These are phyloP conservation scores for Orchestia grillus DNA, from an alignment of 1,140 invertebrate genomes.

Conservation along the genomic window DNA sequence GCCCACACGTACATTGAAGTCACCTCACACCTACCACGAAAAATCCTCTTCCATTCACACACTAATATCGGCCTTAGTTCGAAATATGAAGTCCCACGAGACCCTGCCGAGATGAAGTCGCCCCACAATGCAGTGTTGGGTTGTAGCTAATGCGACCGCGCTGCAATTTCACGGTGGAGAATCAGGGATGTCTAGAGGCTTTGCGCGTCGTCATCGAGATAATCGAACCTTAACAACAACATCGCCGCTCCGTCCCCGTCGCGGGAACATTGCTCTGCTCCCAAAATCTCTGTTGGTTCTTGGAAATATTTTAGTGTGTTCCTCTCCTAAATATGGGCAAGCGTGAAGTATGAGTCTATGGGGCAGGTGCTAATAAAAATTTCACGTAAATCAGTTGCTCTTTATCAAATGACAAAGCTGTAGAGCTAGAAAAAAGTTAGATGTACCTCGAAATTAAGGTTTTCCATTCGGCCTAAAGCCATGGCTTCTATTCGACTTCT, in stretches of 20 bases:
- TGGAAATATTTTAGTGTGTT: not conserved
- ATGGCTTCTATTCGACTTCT: too few species aligned
- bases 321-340: too few species aligned
- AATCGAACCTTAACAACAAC: not conserved
- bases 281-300: not conserved
- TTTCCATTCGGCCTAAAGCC: too few species aligned
- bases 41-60: not conserved
- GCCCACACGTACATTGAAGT: too few species aligned
- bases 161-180: slow-evolving; percentile 27
- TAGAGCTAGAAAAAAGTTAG: too few species aligned
- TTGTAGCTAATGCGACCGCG: not conserved
- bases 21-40: not conserved
- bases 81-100: not conserved
- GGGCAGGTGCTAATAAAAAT: too few species aligned
- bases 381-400: too few species aligned
- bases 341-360: too few species aligned
- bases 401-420: too few species aligned
- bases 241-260: not conserved
- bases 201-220: not conserved
- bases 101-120: not conserved
- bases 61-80: not conserved
- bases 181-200: slow-evolving; percentile 5
- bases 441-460: too few species aligned
- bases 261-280: not conserved
- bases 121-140: not conserved